Conservation (phyloP, 1,140 invertebrate species). For the Hesperophylax magnus region DNA sequence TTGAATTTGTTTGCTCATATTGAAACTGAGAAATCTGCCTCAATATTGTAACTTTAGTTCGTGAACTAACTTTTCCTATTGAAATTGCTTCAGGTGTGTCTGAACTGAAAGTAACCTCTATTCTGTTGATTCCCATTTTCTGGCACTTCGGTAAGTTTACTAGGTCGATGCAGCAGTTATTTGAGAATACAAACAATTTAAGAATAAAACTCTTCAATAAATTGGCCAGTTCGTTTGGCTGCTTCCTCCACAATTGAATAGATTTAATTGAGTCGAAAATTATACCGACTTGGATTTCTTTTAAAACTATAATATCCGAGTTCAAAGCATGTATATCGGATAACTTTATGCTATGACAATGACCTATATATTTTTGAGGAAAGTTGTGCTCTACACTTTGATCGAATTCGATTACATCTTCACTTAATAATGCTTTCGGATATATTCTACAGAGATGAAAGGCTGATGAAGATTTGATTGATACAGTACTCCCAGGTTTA, state of each 20-base stretch:
- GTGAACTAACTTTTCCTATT: slow-evolving; percentile 33
- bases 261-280: slow-evolving; percentile 46
- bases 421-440: slow-evolving; percentile 37
- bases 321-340: slow-evolving; percentile 11
- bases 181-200: slow-evolving; percentile 27
- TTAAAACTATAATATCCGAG: slow-evolving; percentile 19
- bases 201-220: slow-evolving; percentile 49
- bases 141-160: slow-evolving; percentile 11
- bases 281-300: slow-evolving; percentile 39
- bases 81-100: not conserved
- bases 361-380: not conserved
- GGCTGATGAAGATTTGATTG: not conserved
- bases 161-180: slow-evolving; percentile 40
- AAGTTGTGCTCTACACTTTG: slow-evolving; percentile 4
- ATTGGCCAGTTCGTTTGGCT: slow-evolving; percentile 23
- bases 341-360: not conserved
- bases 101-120: slow-evolving; percentile 30
- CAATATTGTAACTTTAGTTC: slow-evolving; percentile 45
- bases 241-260: slow-evolving; percentile 41
- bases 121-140: slow-evolving; percentile 44
- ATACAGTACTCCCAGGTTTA: slow-evolving; percentile 34
- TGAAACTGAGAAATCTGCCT: slow-evolving; percentile 39
- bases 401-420: slow-evolving; percentile 48
- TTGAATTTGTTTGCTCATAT: slow-evolving; percentile 41
- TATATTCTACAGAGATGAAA: slow-evolving; percentile 43